Base-by-base conservation (phyloP, 2,797 vertebrate species). In the Fratercula arctica region DNA sequence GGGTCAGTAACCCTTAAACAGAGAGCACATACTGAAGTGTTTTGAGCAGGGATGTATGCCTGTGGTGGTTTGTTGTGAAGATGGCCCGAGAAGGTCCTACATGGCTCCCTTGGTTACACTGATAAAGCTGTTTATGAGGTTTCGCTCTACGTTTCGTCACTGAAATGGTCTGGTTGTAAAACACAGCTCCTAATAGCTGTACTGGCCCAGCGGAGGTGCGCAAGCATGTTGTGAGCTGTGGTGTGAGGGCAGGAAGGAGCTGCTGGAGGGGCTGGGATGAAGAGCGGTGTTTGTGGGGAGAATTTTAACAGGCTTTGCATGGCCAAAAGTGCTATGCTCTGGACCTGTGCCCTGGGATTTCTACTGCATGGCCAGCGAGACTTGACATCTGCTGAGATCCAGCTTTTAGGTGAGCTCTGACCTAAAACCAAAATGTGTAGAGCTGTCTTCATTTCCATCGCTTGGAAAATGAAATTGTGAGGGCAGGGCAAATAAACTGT, bases 51-150 rank as follows among this genome's bases (percentile, higher is more conserved):
- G 53, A 24, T 26, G 43, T 29, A 23, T 59, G 53, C 10, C 59
- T 29, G 31, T 6, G 33, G 50, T 20, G 54, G 10, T 43, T 57
- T 50, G 35, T 51, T 39, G n/a, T 37, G 50, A 66, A 41, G 54
- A 37, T 0, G 0, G 54, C 50, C 90, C 0, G 0, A 41, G 81
- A 54, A 54, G 26, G 46, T 86, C 39, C 56, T 28, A 0, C 0
- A 0, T 28, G 24, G 56, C 76, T 88, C 39, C 64, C 60, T 74
- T 56, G 56, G 48, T 39, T 86, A 35, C 33, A 5, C 68, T 23
- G 43, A 29, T 24, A 78, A 67, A 53, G 57, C 51, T 46, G 29
- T 72, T 67, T 37, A 63, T 1, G 31, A 43, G 31, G 24, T 39
- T 90, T 83, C 3, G 1, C 33, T 75, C 77, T 16, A 5, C 1